Conservation (phyloP, 1,140 invertebrate genomes). For the Luehdorfia chinensis region DNA sequence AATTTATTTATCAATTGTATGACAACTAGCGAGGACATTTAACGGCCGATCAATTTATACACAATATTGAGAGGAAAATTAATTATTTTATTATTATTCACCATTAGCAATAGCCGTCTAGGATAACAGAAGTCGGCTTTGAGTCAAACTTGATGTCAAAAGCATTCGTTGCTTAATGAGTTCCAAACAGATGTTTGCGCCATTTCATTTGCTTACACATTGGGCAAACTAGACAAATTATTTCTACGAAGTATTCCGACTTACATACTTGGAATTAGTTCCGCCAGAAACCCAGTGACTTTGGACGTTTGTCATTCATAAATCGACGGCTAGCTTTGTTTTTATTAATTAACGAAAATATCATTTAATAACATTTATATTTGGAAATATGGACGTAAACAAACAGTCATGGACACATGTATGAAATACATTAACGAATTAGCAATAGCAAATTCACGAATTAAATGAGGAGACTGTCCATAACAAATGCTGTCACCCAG, state of each 20-base stretch:
- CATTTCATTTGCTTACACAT: slow-evolving; percentile 56
- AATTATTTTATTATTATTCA: slow-evolving; percentile 9
- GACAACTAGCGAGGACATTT: not conserved
- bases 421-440: no score
- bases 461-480: no score
- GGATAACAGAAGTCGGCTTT: slow-evolving; percentile 23
- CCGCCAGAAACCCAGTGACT: slow-evolving; percentile 24
- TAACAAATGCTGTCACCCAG: no score
- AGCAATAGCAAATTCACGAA: no score
- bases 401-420: no score
- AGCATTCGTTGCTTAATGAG: slow-evolving; percentile 40
- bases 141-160: slow-evolving; percentile 25
- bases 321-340: slow-evolving; percentile 18
- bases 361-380: not conserved
- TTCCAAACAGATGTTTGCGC: slow-evolving; percentile 43
- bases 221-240: slow-evolving; percentile 58
- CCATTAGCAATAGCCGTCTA: not conserved
- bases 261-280: slow-evolving; percentile 54
- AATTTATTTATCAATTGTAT: no score
- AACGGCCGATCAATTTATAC: slow-evolving; percentile 3
- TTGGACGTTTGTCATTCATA: slow-evolving; percentile 34
- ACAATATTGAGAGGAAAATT: slow-evolving; percentile 2
- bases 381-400: not conserved
- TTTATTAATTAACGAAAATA: not conserved
- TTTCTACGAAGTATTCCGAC: slow-evolving; percentile 41